These are phyloP conservation scores for Plagiodera versicolora DNA, from an alignment of 2,888 invertebrate genomes.

Conservation along the genomic window DNA sequence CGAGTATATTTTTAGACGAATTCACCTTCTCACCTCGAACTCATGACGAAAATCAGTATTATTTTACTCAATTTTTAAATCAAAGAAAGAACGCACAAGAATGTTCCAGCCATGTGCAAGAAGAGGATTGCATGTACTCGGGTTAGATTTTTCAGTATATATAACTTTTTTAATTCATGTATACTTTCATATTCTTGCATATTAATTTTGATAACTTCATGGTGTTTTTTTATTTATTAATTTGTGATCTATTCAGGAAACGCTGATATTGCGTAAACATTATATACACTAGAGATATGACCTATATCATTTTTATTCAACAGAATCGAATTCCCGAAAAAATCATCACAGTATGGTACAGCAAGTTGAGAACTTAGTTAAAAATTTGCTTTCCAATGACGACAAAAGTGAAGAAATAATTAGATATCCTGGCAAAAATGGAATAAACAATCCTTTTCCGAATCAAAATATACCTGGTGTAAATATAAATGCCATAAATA, in stretches of 20 bases:
- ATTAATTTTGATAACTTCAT: too few species aligned
- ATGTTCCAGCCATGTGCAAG: background rate
- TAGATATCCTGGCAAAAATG: background rate
- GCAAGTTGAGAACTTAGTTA: background rate
- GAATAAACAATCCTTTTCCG: background rate
- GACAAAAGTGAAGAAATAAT: background rate
- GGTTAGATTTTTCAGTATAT: background rate
- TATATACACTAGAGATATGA: too few species aligned
- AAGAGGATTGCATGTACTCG: background rate
- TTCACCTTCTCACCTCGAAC: slow-evolving; percentile 1
- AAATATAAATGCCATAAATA: background rate
- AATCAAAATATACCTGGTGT: background rate
- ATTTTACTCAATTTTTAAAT: background rate
- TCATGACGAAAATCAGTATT: background rate
- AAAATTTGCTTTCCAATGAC: background rate
- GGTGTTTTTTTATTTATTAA: too few species aligned
- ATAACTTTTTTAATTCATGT: background rate
- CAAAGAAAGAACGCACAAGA: background rate
- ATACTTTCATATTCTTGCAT: background rate
- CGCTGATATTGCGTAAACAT: too few species aligned
- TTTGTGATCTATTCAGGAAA: too few species aligned
- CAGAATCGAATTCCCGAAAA: background rate
- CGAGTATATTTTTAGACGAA: slow-evolving; percentile 14
- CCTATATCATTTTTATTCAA: background rate
- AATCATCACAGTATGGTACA: background rate